A percentile compares a stretch with the other conserved stretches of the same genome.
Evolutionary conservation across 2,797 vertebrate species (phyloP).

Genomic region (Jordanella pulchra): DNA sequence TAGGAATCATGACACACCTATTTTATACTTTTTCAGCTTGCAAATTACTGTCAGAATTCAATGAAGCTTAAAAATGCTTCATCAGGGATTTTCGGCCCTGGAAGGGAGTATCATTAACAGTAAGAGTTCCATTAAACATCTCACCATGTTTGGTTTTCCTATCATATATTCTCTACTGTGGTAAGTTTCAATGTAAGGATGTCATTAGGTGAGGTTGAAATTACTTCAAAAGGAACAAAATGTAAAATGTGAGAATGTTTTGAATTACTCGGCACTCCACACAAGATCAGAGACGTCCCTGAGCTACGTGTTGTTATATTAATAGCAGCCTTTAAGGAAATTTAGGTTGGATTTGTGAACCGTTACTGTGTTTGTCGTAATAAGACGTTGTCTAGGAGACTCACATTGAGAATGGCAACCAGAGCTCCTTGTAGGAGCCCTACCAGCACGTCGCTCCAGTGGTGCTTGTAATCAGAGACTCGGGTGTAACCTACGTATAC

Average conservation of each 20-base stretch:
- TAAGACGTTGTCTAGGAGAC: conserved; percentile 52
- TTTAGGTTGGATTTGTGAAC: neutral
- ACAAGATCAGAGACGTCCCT: conserved; percentile 1
- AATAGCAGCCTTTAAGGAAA: neutral
- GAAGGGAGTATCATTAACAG: conserved; percentile 17
- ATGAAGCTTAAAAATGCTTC: conserved; percentile 30
- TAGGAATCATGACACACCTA: conserved; percentile 37
- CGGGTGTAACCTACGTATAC: conserved; percentile 92
- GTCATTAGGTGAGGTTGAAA: conserved; percentile 34
- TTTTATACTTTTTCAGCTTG: conserved; percentile 20
- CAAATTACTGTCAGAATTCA: conserved; percentile 21
- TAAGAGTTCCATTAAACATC: conserved; percentile 36
- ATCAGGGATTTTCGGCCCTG: conserved; percentile 7
- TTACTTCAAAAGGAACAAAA: conserved; percentile 12
- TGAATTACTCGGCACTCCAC: neutral
- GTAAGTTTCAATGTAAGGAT: conserved; percentile 15
- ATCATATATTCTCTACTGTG: conserved; percentile 28
- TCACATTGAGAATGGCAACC: conserved; percentile 86
- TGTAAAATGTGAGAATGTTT: neutral
- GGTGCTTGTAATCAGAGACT: conserved; percentile 92
- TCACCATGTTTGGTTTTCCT: conserved; percentile 45
- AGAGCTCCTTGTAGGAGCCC: conserved; percentile 91
- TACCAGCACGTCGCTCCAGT: conserved; percentile 91
- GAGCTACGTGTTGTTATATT: neutral
- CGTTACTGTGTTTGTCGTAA: conserved; percentile 13